Evolutionary conservation across 2,113 vertebrate species (phyloP), one percentile per base, ranked within the genome.

Genomic region (Zosterops lateralis): DNA sequence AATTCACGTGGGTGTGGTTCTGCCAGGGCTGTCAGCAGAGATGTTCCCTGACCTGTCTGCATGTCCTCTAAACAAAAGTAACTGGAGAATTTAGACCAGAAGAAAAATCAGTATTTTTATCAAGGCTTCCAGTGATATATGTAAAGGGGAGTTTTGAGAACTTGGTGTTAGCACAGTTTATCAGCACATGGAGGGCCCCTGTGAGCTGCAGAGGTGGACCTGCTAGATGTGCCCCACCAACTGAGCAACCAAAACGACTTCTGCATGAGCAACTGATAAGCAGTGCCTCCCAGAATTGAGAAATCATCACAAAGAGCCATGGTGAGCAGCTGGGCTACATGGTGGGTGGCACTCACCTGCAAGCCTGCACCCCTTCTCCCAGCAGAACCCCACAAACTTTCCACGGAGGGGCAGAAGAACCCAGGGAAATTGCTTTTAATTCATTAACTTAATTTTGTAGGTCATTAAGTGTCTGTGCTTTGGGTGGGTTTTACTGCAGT

Each of bases 221-320:
- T 81, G 76, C 56, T 86, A 47, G 47, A 73, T 68, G 67, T 74
- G 89, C 47, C 32, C 45, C 36, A 65, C 25, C 72, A 74, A 73
- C 3, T 89, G 76, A 89, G 68, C 80, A 77, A 83, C 83, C 48
- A 17, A 80, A 93, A 92, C 29, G 67, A 65, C 50, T 65, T 83
- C 47, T 74, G 80, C 93, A 42, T 26, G 26, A 86, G 76, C 60
- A 90, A 61, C 68, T 80, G 83, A 74, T 80, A 95, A 92, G 93
- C 72, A 22, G 12, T 73, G 67, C 29, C 72, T 92, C 64, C 68
- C 68, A 77, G 84, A 68, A 86, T 18, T 58, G 91, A 67, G 86
- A 90, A 93, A 93, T 50, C 84, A 48, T 54, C 42, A 29, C 51
- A 76, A 77, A 62, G 20, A 66, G 40, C 64, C 7, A 2, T 4